Percentiles rank a stretch among this genome's conserved stretches.
These are phyloP conservation scores for Melanerpes formicivorus DNA, from an alignment of 2,113 vertebrate genomes.

Conservation along the genomic window DNA sequence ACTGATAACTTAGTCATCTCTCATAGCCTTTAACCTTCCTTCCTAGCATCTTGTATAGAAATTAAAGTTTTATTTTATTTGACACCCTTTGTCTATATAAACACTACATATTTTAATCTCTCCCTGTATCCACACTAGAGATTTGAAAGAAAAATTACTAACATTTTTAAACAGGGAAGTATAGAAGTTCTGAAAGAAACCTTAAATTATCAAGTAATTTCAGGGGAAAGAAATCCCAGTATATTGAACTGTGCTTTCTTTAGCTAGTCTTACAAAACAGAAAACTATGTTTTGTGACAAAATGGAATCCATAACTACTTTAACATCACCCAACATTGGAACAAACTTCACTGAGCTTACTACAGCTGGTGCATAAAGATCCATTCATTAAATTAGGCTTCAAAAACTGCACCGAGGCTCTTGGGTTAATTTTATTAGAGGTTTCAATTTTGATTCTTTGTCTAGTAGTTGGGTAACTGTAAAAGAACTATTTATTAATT, in stretches of 20 bases:
- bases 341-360: background rate
- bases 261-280: background rate
- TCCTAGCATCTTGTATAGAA: background rate
- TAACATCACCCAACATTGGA: background rate
- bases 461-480: slow-evolving; percentile 16
- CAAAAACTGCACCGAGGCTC: background rate
- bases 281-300: background rate
- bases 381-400: slow-evolving; percentile 13
- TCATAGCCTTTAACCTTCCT: background rate
- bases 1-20: background rate
- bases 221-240: background rate
- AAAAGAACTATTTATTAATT: slow-evolving; percentile 61
- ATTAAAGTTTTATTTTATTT: background rate
- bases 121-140: background rate
- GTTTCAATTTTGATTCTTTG: slow-evolving; percentile 25
- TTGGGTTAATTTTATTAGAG: slow-evolving; percentile 32
- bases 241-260: background rate
- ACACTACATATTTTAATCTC: background rate
- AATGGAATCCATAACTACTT: background rate
- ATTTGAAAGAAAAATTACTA: background rate
- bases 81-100: background rate
- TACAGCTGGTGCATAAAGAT: background rate
- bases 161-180: background rate
- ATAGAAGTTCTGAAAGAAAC: background rate
- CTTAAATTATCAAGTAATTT: background rate